phyloP scores from a whole-genome alignment of 2,888 invertebrate genomes.

The Caenorhabditis afra region DNA sequence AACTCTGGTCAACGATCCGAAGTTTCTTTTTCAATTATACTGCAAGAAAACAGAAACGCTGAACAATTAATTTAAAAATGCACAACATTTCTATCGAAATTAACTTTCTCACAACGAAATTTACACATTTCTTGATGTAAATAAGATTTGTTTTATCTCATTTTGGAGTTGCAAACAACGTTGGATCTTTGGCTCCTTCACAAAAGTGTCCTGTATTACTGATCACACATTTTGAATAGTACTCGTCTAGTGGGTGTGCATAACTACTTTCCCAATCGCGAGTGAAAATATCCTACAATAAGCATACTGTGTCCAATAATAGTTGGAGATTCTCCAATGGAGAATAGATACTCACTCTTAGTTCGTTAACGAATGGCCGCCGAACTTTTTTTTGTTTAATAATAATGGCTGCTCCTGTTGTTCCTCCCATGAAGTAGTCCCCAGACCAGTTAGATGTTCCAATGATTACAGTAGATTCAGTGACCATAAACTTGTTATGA shows the following conservation, averaged over 20 bases:
- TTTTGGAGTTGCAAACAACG: constrained; percentile 57
- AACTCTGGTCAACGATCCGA: no score
- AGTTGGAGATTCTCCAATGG: no score
- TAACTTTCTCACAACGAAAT: no score
- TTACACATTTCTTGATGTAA: no score
- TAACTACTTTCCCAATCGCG: constrained; percentile 76
- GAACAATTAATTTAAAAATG: no score
- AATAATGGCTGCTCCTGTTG: constrained; percentile 89
- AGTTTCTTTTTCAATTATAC: no score
- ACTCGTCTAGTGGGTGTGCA: constrained; percentile 73
- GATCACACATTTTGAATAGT: constrained; percentile 72
- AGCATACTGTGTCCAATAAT: no score
- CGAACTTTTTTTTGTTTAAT: constrained; percentile 78
- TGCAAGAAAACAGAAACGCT: no score
- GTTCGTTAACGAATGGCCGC: constrained; percentile 85
- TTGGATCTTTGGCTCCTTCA: constrained; percentile 74
- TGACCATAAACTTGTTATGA: constrained; percentile 99
- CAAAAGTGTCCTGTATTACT: constrained; percentile 68
- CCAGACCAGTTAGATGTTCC: constrained; percentile 98
- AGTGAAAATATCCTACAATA: constrained; percentile 68
- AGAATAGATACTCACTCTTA: constrained; percentile 85
- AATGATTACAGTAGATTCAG: constrained; percentile 92
- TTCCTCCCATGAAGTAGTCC: constrained; percentile 92
- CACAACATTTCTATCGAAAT: no score
- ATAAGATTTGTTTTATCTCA: no score